phyloP scores from a whole-genome alignment of 1,140 invertebrate species.

The Spodoptera litura region DNA sequence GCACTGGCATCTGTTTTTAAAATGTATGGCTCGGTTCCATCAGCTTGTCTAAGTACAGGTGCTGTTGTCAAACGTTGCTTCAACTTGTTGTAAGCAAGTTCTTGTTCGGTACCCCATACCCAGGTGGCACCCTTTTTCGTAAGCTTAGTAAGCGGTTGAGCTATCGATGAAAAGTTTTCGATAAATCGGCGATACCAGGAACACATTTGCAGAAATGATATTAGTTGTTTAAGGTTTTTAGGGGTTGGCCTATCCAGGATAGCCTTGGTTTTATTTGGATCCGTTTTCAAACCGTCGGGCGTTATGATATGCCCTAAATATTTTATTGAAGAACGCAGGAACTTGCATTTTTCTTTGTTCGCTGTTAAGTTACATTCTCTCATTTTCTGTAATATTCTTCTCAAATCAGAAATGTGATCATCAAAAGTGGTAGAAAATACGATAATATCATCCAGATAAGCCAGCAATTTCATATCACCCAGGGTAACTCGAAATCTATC shows the following conservation, averaged over 20 bases:
- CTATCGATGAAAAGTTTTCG: slow-evolving; percentile 49
- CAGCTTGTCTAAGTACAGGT: not conserved
- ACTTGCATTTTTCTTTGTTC: slow-evolving; percentile 45
- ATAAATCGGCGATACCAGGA: slow-evolving; percentile 54
- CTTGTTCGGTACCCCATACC: slow-evolving; percentile 48
- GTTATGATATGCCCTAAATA: slow-evolving; percentile 48
- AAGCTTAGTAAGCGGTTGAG: slow-evolving; percentile 49
- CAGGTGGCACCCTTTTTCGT: slow-evolving; percentile 45
- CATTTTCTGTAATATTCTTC: slow-evolving; percentile 23
- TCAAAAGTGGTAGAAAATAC: slow-evolving; percentile 38
- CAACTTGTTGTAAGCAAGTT: not conserved
- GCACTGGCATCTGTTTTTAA: slow-evolving; percentile 58
- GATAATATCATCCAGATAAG: slow-evolving; percentile 56
- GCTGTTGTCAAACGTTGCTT: not conserved
- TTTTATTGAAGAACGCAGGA: slow-evolving; percentile 39
- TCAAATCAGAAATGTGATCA: slow-evolving; percentile 34
- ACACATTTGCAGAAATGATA: slow-evolving; percentile 50
- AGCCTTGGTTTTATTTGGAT: slow-evolving; percentile 41
- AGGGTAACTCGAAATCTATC: slow-evolving; percentile 33
- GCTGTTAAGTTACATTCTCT: slow-evolving; percentile 29
- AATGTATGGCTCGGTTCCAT: slow-evolving; percentile 47
- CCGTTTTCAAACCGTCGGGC: slow-evolving; percentile 19
- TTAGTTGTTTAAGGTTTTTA: slow-evolving; percentile 6
- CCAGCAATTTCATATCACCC: slow-evolving; percentile 25
- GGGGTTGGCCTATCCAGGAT: slow-evolving; percentile 22